Evolutionary conservation across 2,113 vertebrate species (phyloP).

Genomic region (Centropristis striata): DNA sequence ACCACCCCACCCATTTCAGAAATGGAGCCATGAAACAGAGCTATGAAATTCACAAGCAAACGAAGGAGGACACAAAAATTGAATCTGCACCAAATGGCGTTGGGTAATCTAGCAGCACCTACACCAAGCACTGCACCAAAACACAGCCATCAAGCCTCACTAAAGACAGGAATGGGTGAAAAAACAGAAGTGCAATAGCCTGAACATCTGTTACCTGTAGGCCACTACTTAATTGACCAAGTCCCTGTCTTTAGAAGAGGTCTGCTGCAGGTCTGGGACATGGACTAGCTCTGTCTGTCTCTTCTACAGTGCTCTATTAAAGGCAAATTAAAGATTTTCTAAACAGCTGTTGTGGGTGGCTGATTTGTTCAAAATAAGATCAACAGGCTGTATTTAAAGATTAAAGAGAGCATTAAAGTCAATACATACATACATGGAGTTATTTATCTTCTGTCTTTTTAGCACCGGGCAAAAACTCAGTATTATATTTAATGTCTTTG

Average conservation of each 20-base stretch:
- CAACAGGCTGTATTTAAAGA: not conserved
- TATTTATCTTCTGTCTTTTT: not conserved
- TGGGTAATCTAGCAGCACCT: slow-evolving; percentile 17
- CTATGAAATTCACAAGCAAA: slow-evolving; percentile 27
- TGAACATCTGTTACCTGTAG: slow-evolving; percentile 45
- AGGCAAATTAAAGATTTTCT: slow-evolving; percentile 12
- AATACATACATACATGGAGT: too few species aligned
- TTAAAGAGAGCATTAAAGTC: too few species aligned
- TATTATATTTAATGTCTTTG: not conserved
- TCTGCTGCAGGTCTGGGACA: slow-evolving; percentile 32
- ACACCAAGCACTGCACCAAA: slow-evolving; percentile 5
- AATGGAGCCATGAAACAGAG: slow-evolving; percentile 19
- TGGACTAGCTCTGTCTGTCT: slow-evolving; percentile 3
- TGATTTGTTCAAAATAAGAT: not conserved
- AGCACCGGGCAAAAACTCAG: not conserved
- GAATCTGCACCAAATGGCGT: slow-evolving; percentile 25
- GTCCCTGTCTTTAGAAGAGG: not conserved
- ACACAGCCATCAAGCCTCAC: slow-evolving; percentile 8
- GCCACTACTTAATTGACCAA: not conserved
- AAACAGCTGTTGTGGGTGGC: not conserved
- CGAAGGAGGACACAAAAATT: slow-evolving; percentile 15
- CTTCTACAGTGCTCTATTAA: not conserved
- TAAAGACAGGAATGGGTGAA: slow-evolving; percentile 21
- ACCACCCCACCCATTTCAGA: slow-evolving; percentile 11
- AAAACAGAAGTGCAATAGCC: not conserved